phyloP scores from a whole-genome alignment of 2,888 invertebrate genomes.

The Synergus japonicus region DNA sequence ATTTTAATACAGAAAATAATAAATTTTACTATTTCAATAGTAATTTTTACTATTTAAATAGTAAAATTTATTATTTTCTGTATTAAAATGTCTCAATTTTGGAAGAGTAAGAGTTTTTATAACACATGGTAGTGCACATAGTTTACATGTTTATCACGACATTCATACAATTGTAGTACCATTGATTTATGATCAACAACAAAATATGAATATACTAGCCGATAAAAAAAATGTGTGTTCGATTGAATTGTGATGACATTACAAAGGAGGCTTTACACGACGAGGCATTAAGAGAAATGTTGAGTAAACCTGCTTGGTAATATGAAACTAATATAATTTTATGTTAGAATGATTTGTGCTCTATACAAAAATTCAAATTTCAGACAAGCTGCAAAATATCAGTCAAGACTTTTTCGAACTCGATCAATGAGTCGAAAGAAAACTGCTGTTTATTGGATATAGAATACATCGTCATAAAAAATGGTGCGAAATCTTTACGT shows the following conservation, averaged over 20 bases:
- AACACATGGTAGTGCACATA: slow-evolving; percentile 67
- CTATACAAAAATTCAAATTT: slow-evolving; percentile 4
- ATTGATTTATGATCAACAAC: slow-evolving; percentile 64
- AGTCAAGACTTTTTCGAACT: slow-evolving; percentile 39
- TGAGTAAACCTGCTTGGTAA: slow-evolving; percentile 58
- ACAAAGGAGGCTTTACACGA: slow-evolving; percentile 57
- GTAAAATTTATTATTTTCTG: no score
- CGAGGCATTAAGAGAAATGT: slow-evolving; percentile 56
- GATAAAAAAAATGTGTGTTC: slow-evolving; percentile 56
- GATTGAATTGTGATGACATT: slow-evolving; percentile 52
- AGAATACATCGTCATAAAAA: slow-evolving; percentile 50
- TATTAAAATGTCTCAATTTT: no score
- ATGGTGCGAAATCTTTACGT: slow-evolving; percentile 54
- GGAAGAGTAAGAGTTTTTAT: no score
- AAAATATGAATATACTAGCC: slow-evolving; percentile 57
- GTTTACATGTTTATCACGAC: slow-evolving; percentile 59
- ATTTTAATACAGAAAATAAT: no score
- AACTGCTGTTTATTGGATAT: slow-evolving; percentile 49
- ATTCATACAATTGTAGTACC: slow-evolving; percentile 69
- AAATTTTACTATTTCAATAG: no score
- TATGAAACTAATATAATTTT: slow-evolving; percentile 41
- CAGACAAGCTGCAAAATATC: slow-evolving; percentile 50
- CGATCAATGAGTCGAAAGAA: slow-evolving; percentile 47
- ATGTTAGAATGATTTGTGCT: slow-evolving; percentile 40
- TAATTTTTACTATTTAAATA: no score